Evolutionary conservation across 2,113 vertebrate genomes (phyloP), one percentile per base, ranked within the genome.

Genomic region (Seriola aureovittata): DNA sequence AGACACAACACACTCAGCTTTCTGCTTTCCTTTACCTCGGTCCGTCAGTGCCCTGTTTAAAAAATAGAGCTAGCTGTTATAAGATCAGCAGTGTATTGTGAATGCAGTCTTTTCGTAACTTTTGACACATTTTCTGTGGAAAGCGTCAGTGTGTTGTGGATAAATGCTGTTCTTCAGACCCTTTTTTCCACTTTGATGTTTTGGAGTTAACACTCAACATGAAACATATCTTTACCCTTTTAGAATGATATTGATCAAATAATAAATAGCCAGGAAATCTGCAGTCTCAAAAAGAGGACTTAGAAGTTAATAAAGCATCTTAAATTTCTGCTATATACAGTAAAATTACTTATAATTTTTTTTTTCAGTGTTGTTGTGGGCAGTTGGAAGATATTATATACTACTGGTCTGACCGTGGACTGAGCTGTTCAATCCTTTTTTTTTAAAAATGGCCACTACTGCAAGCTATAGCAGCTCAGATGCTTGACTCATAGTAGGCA

Each of bases 21-120:
- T 74, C 1, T 71, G 19, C 78, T 36, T 81, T 69, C n/a, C 55
- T 84, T 52, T 11, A 52, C 60, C 25, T 78, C 68, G 50, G 14
- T 64, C 40, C 46, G 62, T 73, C 38, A 21, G 46, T 63, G 29
- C 6, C 4, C 3, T n/a, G 2, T 50, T 52, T 34, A 4, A 25
- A 42, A 25, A 4, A 5, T 21, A 0, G 4, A 38, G 38, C 16
- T 9, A 17, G 5, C 23, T 46, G 14, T 73, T 12, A 63, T 12
- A 21, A 32, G 14, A 54, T 62, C 36, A 54, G 17, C 48, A 29
- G 21, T 52, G 7, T 54, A 2, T 8, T 36, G n/a, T 34, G 17
- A 54, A 10, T 8, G 14, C 13, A 1, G 9, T n/a, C 19, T 23
- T 54, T 54, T 9, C 9, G 48, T 50, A 50, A 19, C 14, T 19